Conservation (phyloP, 2,888 invertebrate species). For the Andrena bicolor region DNA sequence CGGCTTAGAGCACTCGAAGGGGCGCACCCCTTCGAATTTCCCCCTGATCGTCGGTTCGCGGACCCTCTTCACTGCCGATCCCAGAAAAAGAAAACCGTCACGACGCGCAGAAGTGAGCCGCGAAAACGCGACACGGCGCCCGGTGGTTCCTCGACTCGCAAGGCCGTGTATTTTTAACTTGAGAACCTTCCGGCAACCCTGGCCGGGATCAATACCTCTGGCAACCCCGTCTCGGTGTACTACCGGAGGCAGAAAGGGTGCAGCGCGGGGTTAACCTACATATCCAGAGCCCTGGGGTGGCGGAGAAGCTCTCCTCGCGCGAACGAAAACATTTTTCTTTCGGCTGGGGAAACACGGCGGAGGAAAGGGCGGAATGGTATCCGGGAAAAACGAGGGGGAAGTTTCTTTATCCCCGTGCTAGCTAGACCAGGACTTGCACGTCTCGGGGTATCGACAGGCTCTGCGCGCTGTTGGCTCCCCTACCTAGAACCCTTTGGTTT, state of each 20-base stretch:
- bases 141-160: conserved; percentile 60
- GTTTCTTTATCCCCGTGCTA: conserved; percentile 1
- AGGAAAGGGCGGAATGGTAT: background rate
- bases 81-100: background rate
- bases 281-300: conserved; percentile 53
- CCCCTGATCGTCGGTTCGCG: background rate
- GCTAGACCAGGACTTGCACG: background rate
- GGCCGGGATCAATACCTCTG: conserved; percentile 77
- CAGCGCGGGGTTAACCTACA: conserved; percentile 72
- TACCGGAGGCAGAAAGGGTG: conserved; percentile 66
- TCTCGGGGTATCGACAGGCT: background rate
- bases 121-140: conserved; percentile 63
- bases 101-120: background rate
- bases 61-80: conserved; percentile 8
- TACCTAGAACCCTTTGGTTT: background rate
- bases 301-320: conserved; percentile 51
- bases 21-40: conserved; percentile 1
- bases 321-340: conserved; percentile 60
- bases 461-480: background rate
- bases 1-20: conserved; percentile 19
- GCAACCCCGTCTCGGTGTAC: conserved; percentile 69
- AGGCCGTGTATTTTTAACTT: conserved; percentile 81
- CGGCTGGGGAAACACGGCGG: background rate
- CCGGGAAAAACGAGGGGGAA: conserved; percentile 4
- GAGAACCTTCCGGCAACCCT: conserved; percentile 75